Evolutionary conservation across 2,113 vertebrate genomes (phyloP), one percentile per base, ranked within the genome.

Genomic region (Odontesthes bonariensis): DNA sequence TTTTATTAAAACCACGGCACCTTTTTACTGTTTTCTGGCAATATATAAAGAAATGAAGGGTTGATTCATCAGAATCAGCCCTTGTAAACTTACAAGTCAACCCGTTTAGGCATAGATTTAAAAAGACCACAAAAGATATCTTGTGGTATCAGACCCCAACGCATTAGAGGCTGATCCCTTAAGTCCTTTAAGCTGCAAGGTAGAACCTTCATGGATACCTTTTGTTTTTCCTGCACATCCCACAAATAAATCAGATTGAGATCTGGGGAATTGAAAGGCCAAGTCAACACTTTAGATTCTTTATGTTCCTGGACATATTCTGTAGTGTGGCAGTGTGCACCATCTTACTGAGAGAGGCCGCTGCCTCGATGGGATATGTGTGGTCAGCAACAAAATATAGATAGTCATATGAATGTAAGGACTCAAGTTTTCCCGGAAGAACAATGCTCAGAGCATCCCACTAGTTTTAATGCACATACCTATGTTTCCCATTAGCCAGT

Each of bases 271-370:
- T 53, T 38, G 8, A 23, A 32, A 66, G 49, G 63, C 51, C 33
- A 51, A 65, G 31, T 52, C 47, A 35, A 51, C 31, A 22, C 32
- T 31, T 16, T 33, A 19, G 52, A 51, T 46, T 47, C 22, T 52
- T 65, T 64, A 33, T 31, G 40, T 51, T 64, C 23, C 31, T 51
- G 62, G 27, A n/a, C 27, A 32, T 10, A 16, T 52, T 52, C 46
- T 62, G 13, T 42, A 9, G 60, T 23, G 38, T 33, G 46, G 27
- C 10, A 51, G 11, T 0, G 31, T 35, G 47, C 13, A 44, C 42
- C 12, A 16, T 22, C 32, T 58, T 35, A 27, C 8, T 31, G 12
- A 10, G 40, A 40, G 57, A 40, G 22, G 38, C 8, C 8, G 10
- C 2, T 46, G 6, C 22, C 59, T 6, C 0, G 5, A 7, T 8